Conservation (phyloP, 2,888 invertebrate genomes). For the Acrocera orbiculus region DNA sequence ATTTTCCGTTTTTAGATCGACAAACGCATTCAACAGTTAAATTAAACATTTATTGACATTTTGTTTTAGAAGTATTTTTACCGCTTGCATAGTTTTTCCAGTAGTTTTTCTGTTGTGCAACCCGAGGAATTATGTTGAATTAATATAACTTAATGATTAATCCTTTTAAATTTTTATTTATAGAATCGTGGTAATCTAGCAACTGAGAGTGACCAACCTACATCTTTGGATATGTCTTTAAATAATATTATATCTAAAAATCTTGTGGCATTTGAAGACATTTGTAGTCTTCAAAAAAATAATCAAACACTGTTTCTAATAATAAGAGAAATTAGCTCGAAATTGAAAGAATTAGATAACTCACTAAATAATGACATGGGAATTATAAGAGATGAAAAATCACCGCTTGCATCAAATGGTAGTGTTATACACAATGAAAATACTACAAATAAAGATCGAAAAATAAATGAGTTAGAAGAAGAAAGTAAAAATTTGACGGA, state of each 20-base stretch:
- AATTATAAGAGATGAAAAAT: conserved; percentile 21
- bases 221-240: conserved; percentile 42
- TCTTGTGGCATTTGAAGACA: conserved; percentile 75
- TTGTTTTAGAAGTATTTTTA: no score
- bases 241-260: conserved; percentile 60
- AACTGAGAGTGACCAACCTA: conserved; percentile 39
- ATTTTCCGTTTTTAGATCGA: no score
- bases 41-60: no score
- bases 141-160: no score
- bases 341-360: conserved; percentile 65
- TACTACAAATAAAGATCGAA: conserved; percentile 33
- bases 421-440: conserved; percentile 20
- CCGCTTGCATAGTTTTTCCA: no score
- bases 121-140: no score
- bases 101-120: no score
- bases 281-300: conserved; percentile 74
- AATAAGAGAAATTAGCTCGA: conserved; percentile 67
- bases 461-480: conserved; percentile 35
- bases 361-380: conserved; percentile 37
- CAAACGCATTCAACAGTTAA: no score
- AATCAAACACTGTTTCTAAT: conserved; percentile 72
- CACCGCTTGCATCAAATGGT: conserved; percentile 10
- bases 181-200: conserved; percentile 46
- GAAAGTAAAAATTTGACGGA: conserved; percentile 41
- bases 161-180: conserved; percentile 8